Conservation (phyloP, 1,140 invertebrate genomes). For the Scaptomyza montana region DNA sequence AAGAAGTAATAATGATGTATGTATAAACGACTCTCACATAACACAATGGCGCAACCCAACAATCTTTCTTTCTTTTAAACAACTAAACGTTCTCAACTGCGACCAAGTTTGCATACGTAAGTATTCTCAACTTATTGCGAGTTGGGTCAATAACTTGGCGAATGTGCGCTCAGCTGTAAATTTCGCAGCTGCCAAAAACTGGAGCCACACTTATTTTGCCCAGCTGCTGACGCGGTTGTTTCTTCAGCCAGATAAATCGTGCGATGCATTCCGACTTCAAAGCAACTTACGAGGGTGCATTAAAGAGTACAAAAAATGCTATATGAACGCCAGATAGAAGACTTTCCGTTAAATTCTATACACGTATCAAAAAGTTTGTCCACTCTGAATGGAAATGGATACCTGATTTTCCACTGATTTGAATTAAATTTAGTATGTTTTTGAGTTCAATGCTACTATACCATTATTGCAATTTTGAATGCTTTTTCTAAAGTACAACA, state of each 20-base stretch:
- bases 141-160: constrained; percentile 71
- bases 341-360: too few species aligned
- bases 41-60: constrained; percentile 3
- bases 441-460: too few species aligned
- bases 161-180: constrained; percentile 30
- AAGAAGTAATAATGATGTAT: constrained; percentile 13
- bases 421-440: too few species aligned
- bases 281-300: not conserved
- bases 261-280: constrained; percentile 14
- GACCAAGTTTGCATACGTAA: not conserved
- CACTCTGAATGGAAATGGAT: too few species aligned
- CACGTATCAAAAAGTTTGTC: too few species aligned
- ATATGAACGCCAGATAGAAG: too few species aligned
- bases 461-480: too few species aligned
- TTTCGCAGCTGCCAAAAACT: constrained; percentile 34
- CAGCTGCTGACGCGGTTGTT: constrained; percentile 20
- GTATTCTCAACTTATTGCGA: constrained; percentile 23
- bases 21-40: constrained; percentile 10
- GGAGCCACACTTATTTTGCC: constrained; percentile 7
- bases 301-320: not conserved
- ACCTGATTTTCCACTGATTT: too few species aligned
- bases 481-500: too few species aligned
- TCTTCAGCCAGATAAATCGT: constrained; percentile 7
- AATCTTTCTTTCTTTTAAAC: constrained; percentile 24
- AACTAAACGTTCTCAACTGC: constrained; percentile 48